Evolutionary conservation across 2,113 vertebrate genomes (phyloP).

Genomic region (Sinocyclocheilus maitianheensis): DNA sequence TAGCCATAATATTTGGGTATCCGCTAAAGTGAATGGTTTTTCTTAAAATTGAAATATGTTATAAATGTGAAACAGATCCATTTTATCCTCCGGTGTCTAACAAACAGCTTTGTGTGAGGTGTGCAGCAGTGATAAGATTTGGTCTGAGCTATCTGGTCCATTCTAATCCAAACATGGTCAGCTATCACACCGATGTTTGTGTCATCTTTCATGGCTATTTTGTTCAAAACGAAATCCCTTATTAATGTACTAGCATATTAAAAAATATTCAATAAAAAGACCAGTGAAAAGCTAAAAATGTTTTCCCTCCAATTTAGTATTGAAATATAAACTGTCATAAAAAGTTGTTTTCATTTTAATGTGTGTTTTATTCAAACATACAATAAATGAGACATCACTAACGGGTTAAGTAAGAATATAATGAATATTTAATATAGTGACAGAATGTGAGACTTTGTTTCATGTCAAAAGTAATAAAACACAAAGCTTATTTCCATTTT

Average conservation of each 20-base stretch:
- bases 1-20: not conserved
- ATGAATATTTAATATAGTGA: no score
- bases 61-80: not conserved
- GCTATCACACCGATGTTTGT: not conserved
- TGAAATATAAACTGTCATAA: no score
- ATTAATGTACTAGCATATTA: not conserved
- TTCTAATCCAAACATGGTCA: not conserved
- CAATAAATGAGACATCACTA: no score
- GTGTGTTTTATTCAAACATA: no score
- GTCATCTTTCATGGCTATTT: not conserved
- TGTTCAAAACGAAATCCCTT: not conserved
- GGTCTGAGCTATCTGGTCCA: not conserved
- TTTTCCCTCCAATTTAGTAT: no score
- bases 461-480: no score
- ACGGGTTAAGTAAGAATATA: no score
- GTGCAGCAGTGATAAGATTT: not conserved
- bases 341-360: no score
- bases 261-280: not conserved
- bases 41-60: not conserved
- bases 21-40: not conserved
- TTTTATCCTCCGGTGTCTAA: not conserved
- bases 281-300: not conserved
- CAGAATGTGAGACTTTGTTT: no score
- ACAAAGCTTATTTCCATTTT: no score
- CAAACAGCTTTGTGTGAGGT: constrained; percentile 1